These are phyloP conservation scores for Pontoporia blainvillei DNA, from an alignment of 2,113 vertebrate species.

Conservation along the genomic window DNA sequence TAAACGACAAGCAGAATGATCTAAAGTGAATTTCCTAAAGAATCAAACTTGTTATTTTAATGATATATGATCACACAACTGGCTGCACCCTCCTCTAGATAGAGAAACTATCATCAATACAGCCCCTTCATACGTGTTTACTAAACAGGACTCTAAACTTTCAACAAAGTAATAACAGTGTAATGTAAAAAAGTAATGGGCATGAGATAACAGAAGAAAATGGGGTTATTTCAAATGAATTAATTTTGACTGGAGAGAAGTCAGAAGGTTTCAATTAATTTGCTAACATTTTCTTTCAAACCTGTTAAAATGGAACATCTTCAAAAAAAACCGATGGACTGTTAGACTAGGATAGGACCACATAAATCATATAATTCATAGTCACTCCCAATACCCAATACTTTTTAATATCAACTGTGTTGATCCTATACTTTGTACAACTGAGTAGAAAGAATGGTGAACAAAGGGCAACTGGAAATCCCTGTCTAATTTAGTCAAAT, in stretches of 20 bases:
- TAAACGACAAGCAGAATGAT: background rate
- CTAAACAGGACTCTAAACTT: background rate
- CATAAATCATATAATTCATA: background rate
- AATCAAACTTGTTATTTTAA: constrained; percentile 3
- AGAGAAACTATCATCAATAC: background rate
- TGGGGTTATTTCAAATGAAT: background rate
- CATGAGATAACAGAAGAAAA: background rate
- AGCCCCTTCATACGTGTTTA: background rate
- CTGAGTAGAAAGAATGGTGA: background rate
- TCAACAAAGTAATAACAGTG: background rate
- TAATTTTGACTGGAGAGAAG: background rate
- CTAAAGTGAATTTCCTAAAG: background rate
- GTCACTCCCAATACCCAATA: background rate
- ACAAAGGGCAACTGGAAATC: background rate
- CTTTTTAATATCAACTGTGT: background rate
- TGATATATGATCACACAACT: background rate
- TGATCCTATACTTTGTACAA: background rate
- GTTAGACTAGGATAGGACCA: background rate
- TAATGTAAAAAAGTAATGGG: background rate
- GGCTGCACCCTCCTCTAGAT: background rate
- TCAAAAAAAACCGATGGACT: background rate
- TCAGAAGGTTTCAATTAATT: background rate
- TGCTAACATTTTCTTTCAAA: background rate
- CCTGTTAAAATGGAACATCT: background rate
- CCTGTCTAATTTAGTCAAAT: background rate